Conservation (phyloP, 1,140 invertebrate genomes). For the Drosophila pandora region DNA sequence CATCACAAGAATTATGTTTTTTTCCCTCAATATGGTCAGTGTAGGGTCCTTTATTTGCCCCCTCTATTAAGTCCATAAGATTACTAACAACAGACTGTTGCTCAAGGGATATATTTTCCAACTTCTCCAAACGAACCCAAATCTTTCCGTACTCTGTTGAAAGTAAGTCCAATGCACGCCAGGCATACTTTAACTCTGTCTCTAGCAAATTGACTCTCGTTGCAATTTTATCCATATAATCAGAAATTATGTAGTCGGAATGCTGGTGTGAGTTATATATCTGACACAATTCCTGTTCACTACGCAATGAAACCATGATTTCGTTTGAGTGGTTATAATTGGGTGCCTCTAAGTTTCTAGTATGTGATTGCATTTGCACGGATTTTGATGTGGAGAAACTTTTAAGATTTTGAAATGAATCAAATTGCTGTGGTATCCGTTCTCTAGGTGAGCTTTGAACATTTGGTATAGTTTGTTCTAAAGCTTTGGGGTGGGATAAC, state of each 20-base stretch:
- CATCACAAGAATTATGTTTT: constrained; percentile 18
- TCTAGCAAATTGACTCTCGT: constrained; percentile 93
- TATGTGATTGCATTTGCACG: constrained; percentile 8
- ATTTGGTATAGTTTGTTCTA: background rate
- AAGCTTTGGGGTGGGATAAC: background rate
- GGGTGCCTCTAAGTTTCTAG: constrained; percentile 14
- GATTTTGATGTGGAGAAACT: background rate
- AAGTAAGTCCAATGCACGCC: constrained; percentile 94
- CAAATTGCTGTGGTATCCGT: background rate
- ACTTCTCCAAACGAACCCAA: constrained; percentile 95
- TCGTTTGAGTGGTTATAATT: constrained; percentile 32
- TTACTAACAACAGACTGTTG: constrained; percentile 96
- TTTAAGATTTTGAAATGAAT: background rate
- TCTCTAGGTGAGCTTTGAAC: background rate
- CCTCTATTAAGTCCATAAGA: constrained; percentile 90
- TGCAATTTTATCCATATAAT: constrained; percentile 95
- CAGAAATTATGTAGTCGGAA: constrained; percentile 89
- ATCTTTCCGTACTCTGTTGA: constrained; percentile 97
- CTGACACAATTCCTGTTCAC: constrained; percentile 74
- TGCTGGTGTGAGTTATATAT: constrained; percentile 77
- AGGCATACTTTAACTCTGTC: constrained; percentile 95
- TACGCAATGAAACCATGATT: constrained; percentile 67
- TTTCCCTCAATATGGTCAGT: constrained; percentile 7
- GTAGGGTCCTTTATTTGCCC: constrained; percentile 36
- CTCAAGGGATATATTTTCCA: constrained; percentile 94